A percentile compares a stretch with the other conserved stretches of the same genome.
Conservation (phyloP, 2,888 invertebrate genomes). For the Epistrophe eligans region DNA sequence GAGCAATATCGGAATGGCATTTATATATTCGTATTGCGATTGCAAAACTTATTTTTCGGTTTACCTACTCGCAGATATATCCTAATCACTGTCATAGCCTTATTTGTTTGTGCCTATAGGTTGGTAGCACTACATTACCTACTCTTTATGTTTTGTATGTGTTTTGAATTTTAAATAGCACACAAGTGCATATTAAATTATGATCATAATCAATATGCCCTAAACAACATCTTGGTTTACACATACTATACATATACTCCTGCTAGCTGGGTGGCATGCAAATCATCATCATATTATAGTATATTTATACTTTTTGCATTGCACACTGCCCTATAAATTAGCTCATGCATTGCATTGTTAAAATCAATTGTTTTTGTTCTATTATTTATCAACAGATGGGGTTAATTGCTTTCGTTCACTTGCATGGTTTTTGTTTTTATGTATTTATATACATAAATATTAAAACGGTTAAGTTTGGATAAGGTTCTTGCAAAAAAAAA, state of each 20-base stretch:
- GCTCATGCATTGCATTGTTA: conserved; percentile 15
- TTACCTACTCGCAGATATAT: neutral
- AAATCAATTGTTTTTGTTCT: conserved; percentile 6
- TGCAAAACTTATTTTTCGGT: conserved; percentile 22
- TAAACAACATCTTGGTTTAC: conserved; percentile 7
- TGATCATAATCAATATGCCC: conserved; percentile 19
- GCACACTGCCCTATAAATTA: conserved; percentile 33
- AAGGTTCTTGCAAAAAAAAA: neutral
- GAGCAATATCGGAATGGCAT: conserved; percentile 28
- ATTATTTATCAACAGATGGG: conserved; percentile 42
- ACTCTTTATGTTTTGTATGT: conserved; percentile 12
- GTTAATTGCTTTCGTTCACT: conserved; percentile 51
- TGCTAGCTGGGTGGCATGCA: neutral
- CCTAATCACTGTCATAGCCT: conserved; percentile 37
- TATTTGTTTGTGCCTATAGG: conserved; percentile 13
- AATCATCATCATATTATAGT: neutral
- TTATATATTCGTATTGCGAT: conserved; percentile 6
- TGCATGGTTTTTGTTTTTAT: neutral
- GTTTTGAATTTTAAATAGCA: conserved; percentile 51
- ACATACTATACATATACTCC: neutral
- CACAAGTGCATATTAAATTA: conserved; percentile 43
- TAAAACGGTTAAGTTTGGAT: neutral
- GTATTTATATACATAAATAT: too few species aligned
- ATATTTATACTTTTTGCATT: neutral
- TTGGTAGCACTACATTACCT: conserved; percentile 15